A percentile compares a stretch with the other conserved stretches of the same genome.
Conservation (phyloP, 1,140 invertebrate genomes). For the Drosophila subpulchrella region DNA sequence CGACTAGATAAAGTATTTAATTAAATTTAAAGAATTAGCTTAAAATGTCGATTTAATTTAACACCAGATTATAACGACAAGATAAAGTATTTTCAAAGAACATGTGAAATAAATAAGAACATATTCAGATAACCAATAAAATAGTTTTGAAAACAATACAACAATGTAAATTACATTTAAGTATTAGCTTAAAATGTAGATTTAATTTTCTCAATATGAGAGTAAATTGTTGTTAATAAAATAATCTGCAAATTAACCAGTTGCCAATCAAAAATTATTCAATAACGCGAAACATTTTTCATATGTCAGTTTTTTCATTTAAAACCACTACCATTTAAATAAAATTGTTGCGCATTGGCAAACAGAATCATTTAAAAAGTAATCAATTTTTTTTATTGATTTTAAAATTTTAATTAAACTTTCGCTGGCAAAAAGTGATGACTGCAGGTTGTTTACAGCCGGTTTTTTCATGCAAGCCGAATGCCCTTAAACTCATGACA, state of each 20-base stretch:
- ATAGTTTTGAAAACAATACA: too few relatives aligned
- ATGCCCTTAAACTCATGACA: constrained; percentile 17
- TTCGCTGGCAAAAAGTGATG: constrained; percentile 19
- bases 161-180: too few relatives aligned
- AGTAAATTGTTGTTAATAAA: neutral
- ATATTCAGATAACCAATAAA: too few relatives aligned
- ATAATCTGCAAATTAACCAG: neutral
- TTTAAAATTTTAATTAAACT: constrained; percentile 29
- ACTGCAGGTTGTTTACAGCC: constrained; percentile 21
- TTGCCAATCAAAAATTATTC: neutral
- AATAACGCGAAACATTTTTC: neutral
- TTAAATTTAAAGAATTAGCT: too few relatives aligned
- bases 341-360: neutral
- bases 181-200: too few relatives aligned
- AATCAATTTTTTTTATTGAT: constrained; percentile 23
- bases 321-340: constrained; percentile 3
- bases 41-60: too few relatives aligned
- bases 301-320: neutral
- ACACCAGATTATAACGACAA: too few relatives aligned
- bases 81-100: too few relatives aligned
- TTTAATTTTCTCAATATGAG: too few relatives aligned
- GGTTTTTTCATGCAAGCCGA: constrained; percentile 11
- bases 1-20: too few relatives aligned
- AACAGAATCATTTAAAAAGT: constrained; percentile 23
- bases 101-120: too few relatives aligned